phyloP scores from a whole-genome alignment of 2,888 invertebrate species.

The Odontomyia ornata region DNA sequence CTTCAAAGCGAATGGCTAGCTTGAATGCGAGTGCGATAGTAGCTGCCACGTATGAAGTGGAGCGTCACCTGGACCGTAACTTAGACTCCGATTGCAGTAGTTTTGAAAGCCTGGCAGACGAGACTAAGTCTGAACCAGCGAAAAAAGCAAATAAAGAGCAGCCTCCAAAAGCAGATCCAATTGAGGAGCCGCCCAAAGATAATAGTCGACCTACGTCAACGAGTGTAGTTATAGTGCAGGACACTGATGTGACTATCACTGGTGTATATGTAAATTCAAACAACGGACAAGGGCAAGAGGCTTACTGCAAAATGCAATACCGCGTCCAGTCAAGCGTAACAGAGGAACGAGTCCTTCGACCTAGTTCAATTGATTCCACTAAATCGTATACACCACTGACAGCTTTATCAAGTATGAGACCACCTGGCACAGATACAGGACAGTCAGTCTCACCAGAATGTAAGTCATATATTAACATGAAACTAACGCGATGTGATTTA shows the following conservation, averaged over 20 bases:
- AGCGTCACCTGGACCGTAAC: conserved; percentile 62
- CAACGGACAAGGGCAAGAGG: conserved; percentile 78
- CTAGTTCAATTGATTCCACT: conserved; percentile 62
- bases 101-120: conserved; percentile 60
- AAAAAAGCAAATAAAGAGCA: conserved; percentile 43
- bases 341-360: conserved; percentile 80
- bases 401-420: conserved; percentile 87
- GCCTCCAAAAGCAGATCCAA: conserved; percentile 40
- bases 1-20: conserved; percentile 90
- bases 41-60: conserved; percentile 85
- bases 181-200: conserved; percentile 52
- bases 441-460: conserved; percentile 43
- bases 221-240: conserved; percentile 81
- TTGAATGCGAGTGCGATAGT: conserved; percentile 90
- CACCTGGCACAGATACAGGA: conserved; percentile 72
- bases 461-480: conserved; percentile 37
- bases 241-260: conserved; percentile 87
- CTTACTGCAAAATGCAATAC: conserved; percentile 90
- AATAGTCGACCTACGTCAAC: conserved; percentile 65
- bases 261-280: conserved; percentile 83
- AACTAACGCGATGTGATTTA: neutral
- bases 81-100: conserved; percentile 61
- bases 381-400: conserved; percentile 85
- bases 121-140: conserved; percentile 48
- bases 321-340: conserved; percentile 88